Conservation (phyloP, 2,113 vertebrate genomes). For the Bolborhynchus lineola region DNA sequence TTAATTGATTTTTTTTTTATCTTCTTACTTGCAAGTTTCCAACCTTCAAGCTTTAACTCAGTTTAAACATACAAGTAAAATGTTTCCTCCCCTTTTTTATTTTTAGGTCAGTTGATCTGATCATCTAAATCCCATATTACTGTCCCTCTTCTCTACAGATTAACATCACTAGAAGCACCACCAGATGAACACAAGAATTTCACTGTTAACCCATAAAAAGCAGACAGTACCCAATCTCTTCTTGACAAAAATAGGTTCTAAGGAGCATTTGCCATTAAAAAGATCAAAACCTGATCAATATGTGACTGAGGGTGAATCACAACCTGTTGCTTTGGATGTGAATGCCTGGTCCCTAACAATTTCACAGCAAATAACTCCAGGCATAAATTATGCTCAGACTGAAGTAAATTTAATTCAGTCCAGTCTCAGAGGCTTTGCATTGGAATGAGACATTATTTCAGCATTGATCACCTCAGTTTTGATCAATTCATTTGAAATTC, state of each 20-base stretch:
- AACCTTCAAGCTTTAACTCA: neutral
- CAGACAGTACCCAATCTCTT: neutral
- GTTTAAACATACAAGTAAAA: neutral
- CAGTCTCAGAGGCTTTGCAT: neutral
- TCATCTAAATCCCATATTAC: neutral
- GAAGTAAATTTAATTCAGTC: neutral
- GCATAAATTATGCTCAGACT: neutral
- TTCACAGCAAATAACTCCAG: neutral
- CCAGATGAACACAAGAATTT: neutral
- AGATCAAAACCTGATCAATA: neutral
- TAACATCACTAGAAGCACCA: neutral
- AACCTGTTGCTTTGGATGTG: neutral
- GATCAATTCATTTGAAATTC: neutral
- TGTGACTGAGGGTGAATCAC: neutral
- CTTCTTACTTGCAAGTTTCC: neutral
- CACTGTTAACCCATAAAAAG: neutral
- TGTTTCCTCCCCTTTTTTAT: neutral
- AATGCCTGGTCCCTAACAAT: neutral
- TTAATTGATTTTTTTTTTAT: neutral
- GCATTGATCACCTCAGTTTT: neutral
- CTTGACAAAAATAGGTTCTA: neutral
- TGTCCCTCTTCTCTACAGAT: neutral
- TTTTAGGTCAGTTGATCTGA: neutral
- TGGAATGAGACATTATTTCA: neutral
- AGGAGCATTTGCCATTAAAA: neutral